A percentile compares a stretch with the other conserved stretches of the same genome.
These are phyloP conservation scores for Leptodactylus fallax DNA, from an alignment of 2,797 vertebrate genomes.

Conservation along the genomic window DNA sequence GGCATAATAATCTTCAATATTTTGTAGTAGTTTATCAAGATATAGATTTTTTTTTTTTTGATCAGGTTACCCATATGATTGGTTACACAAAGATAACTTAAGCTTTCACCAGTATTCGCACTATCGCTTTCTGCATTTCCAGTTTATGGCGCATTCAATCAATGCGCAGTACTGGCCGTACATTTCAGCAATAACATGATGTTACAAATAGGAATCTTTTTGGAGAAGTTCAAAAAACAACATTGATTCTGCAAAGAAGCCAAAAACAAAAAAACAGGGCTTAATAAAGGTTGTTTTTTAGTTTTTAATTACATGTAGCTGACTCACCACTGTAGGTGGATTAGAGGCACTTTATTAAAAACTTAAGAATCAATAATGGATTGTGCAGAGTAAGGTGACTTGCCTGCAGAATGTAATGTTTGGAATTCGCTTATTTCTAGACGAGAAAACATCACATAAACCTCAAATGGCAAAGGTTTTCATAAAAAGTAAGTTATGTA, in stretches of 20 bases:
- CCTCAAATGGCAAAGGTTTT: background rate
- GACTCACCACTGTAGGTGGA: conserved; percentile 10
- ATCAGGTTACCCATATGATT: background rate
- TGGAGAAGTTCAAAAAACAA: conserved; percentile 4
- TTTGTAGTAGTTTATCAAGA: background rate
- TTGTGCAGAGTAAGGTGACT: conserved; percentile 14
- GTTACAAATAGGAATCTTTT: background rate
- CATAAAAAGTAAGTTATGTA: background rate
- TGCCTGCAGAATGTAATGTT: background rate
- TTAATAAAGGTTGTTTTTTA: conserved; percentile 23
- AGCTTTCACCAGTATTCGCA: background rate
- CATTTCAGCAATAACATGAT: conserved; percentile 12
- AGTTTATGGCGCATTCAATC: conserved; percentile 8
- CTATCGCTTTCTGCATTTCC: background rate
- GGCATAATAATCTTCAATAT: background rate
- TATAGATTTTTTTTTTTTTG: background rate
- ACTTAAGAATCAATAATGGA: conserved; percentile 35
- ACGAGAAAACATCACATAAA: background rate
- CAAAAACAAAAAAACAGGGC: background rate
- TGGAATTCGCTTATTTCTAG: background rate
- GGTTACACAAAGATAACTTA: background rate
- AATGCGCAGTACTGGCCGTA: background rate
- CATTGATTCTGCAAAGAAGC: conserved; percentile 28
- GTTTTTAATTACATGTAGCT: conserved; percentile 51
- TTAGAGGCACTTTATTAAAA: conserved; percentile 46